Percentiles rank a stretch among this genome's conserved stretches.
These are phyloP conservation scores for Spondyliosoma cantharus DNA, from an alignment of 2,797 vertebrate genomes.

Conservation along the genomic window DNA sequence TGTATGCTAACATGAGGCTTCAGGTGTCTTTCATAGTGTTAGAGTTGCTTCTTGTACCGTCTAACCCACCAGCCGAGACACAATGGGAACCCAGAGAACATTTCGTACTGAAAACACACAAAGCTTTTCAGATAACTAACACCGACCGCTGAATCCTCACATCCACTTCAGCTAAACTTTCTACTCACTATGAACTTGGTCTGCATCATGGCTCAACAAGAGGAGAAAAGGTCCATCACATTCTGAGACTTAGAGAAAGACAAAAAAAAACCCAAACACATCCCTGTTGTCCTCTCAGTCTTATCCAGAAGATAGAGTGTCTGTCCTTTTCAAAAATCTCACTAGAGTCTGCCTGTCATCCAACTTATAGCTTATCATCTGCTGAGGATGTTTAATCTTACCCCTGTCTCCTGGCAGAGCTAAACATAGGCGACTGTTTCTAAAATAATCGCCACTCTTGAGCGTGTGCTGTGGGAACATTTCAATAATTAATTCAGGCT, in stretches of 20 bases:
- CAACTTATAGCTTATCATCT: conserved; percentile 49
- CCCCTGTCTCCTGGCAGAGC: conserved; percentile 41
- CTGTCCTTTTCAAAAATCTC: conserved; percentile 37
- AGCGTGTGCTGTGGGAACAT: conserved; percentile 52
- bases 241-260: conserved; percentile 28
- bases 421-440: conserved; percentile 70
- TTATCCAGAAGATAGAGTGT: conserved; percentile 62
- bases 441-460: conserved; percentile 57
- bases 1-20: too few species aligned
- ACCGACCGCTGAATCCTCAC: too few species aligned
- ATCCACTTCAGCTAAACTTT: too few species aligned
- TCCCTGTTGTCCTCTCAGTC: conserved; percentile 6
- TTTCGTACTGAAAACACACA: too few species aligned
- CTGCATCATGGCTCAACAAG: neutral
- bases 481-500: conserved; percentile 73
- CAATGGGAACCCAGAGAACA: too few species aligned
- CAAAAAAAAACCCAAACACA: conserved; percentile 28
- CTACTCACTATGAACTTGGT: neutral
- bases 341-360: conserved; percentile 16
- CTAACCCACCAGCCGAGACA: too few species aligned
- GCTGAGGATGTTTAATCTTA: conserved; percentile 40
- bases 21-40: too few species aligned
- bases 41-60: too few species aligned
- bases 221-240: neutral
- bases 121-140: too few species aligned